phyloP scores from a whole-genome alignment of 2,888 invertebrate genomes.

The Philopedon plagiatum region DNA sequence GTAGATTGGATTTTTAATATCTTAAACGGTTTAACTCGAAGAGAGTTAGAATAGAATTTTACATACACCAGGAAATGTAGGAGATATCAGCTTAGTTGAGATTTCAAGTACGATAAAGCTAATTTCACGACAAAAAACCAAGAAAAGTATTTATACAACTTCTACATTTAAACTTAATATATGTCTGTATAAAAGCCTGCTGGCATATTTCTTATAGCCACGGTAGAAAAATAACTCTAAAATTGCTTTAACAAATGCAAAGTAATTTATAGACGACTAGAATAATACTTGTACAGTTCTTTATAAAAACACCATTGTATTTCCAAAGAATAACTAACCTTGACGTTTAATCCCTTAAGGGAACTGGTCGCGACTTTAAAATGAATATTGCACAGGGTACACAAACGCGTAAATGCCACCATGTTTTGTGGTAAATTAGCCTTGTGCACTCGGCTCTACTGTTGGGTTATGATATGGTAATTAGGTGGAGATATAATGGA shows the following conservation, averaged over 20 bases:
- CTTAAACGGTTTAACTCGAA: no score
- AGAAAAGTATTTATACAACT: neutral
- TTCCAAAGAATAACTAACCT: slow-evolving; percentile 12
- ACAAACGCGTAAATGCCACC: slow-evolving; percentile 15
- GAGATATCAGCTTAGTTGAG: no score
- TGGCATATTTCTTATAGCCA: neutral
- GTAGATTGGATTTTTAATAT: no score
- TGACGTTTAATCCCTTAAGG: slow-evolving; percentile 25
- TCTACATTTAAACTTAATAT: neutral
- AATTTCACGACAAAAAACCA: no score
- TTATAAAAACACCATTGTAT: neutral
- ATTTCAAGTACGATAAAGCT: no score
- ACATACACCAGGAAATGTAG: no score
- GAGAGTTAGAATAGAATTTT: no score
- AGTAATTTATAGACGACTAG: neutral
- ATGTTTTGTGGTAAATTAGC: slow-evolving; percentile 36
- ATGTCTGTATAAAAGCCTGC: neutral
- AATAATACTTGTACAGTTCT: neutral
- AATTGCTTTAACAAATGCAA: slow-evolving; percentile 9
- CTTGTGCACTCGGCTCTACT: slow-evolving; percentile 10
- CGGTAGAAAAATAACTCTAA: neutral
- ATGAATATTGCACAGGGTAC: slow-evolving; percentile 15
- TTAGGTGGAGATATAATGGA: slow-evolving; percentile 30
- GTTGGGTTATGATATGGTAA: slow-evolving; percentile 33
- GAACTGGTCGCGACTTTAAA: slow-evolving; percentile 20